Base-by-base conservation (phyloP, 2,888 invertebrate species). In the Linnaemya tessellans region DNA sequence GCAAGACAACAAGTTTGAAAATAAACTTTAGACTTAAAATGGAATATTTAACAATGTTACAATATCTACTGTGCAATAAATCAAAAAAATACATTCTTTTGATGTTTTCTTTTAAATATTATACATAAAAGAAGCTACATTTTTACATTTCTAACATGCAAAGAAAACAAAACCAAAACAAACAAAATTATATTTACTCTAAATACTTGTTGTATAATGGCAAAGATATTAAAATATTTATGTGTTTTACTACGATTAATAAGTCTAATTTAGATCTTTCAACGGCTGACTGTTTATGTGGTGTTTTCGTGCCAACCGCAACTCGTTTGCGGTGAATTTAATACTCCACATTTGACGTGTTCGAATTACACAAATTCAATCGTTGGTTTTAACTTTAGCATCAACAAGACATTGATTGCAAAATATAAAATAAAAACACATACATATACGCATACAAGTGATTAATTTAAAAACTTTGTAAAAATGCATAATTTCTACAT, bases 101-200 rank as follows among this genome's bases (percentile, higher is more conserved):
- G 25, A 22, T 71, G 15, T 20, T 30, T 4, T 4, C 9, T 20
- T 20, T 4, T 20, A 20, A 51, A 43, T 54, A 60, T 22, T 13
- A 65, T 5, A 58, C 25, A 9, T 8, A 25, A 49, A 49, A 46
- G 13, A 58, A 77, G 46, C n/a, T 18, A 43, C n/a, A 18, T n/a
- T 58, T 62, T 46, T 41, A 41, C 41, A 51, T 62, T 20, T 56
- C 22, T 46, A 80, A 18, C 80, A 73, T 80, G 80, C 80, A 71
- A 65, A 25, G 18, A 64, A 35, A 73, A 20, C 22, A 65, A 38
- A 65, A 73, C 30, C 54, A 64, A 71, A 71, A 54, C 25, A 68
- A 1, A 64, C 64, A n/a, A 3, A 10, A 3, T 9, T n/a, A 70
- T 70, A 70, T 62, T 79, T 79, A 70, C 30, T 41, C n/a, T 70